Base-by-base conservation (phyloP, 2,797 vertebrate genomes). In the Nyctalus aviator region DNA sequence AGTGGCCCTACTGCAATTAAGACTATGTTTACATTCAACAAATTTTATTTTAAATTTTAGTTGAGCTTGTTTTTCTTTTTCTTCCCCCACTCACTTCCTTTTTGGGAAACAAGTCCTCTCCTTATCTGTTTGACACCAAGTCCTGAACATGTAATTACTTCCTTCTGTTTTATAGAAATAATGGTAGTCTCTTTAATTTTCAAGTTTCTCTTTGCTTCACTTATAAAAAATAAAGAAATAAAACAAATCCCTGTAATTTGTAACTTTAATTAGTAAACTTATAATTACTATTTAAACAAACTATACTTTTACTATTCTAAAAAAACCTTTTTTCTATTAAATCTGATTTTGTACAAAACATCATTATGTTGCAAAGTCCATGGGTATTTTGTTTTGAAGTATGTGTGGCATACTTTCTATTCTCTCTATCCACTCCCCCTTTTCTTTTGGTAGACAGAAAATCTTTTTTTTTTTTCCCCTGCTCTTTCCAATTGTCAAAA, bases 231-330 rank as follows among this genome's bases (percentile, higher is more conserved):
- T 75, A 92, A 93, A 71, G 76, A 71, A 78, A 93, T 86, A 66
- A 88, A n/a, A 76, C 35, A 87, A 72, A 91, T 66, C 64, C 35
- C 57, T n/a, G 17, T 32, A 76, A 84, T 35, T 15, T 73, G 14
- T 79, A 94, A 90, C 69, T 64, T 90, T 93, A 95, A 94, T 87
- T 95, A 91, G 71, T 79, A 96, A 92, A 92, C 41, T 30, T 93
- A 53, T 62, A 95, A 93, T 92, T 92, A 86, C 41, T 71, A 5
- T 76, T 95, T 90, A 83, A 92, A 85, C 20, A 78, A 88, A 84
- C 71, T 57, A 30, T 71, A 64, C 18, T 92, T 90, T 88, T 53
- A 81, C 81, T 94, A 64, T 41, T 91, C 57, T 41, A 91, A 86
- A 72, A 44, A 44, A 44, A 44, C 9, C 44, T 11, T 0, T 55